Percentiles rank a stretch among this genome's conserved stretches.
Conservation (phyloP, 2,113 vertebrate genomes). For the Callopanchax toddi region DNA sequence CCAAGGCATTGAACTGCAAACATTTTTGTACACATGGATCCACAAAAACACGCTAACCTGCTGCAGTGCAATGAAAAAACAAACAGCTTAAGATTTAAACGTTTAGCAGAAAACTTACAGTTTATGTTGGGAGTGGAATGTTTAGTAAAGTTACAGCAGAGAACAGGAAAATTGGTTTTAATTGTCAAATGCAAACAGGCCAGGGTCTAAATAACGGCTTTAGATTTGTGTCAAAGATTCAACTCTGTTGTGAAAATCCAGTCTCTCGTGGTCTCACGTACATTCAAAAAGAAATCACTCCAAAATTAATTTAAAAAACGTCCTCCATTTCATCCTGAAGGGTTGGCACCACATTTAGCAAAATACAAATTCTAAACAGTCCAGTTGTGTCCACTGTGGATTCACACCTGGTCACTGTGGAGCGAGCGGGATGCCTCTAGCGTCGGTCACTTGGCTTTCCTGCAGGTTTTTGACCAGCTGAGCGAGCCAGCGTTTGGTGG, state of each 20-base stretch:
- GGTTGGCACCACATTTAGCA: slow-evolving; percentile 36
- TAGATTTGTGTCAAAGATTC: background rate
- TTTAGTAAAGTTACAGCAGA: slow-evolving; percentile 4
- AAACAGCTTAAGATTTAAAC: slow-evolving; percentile 1
- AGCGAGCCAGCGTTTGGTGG: slow-evolving; percentile 98
- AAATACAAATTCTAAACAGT: slow-evolving; percentile 26
- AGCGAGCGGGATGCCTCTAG: slow-evolving; percentile 92
- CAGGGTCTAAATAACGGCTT: no score
- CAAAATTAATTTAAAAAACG: slow-evolving; percentile 20
- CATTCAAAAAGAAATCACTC: slow-evolving; percentile 2
- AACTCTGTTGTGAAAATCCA: background rate
- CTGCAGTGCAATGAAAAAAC: background rate
- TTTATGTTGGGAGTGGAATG: slow-evolving; percentile 16
- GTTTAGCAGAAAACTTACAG: background rate
- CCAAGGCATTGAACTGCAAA: background rate
- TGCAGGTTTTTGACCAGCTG: slow-evolving; percentile 99
- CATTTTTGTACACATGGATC: background rate
- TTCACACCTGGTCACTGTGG: slow-evolving; percentile 82
- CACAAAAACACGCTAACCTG: background rate
- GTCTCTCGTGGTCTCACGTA: background rate
- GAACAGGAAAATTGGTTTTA: background rate
- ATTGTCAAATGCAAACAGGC: background rate
- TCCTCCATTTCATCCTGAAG: slow-evolving; percentile 20
- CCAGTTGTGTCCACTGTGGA: slow-evolving; percentile 12
- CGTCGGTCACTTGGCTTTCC: slow-evolving; percentile 96